Percentiles rank a stretch among this genome's conserved stretches.
These are phyloP conservation scores for Leiothrix lutea DNA, from an alignment of 2,113 vertebrate genomes.

Conservation along the genomic window DNA sequence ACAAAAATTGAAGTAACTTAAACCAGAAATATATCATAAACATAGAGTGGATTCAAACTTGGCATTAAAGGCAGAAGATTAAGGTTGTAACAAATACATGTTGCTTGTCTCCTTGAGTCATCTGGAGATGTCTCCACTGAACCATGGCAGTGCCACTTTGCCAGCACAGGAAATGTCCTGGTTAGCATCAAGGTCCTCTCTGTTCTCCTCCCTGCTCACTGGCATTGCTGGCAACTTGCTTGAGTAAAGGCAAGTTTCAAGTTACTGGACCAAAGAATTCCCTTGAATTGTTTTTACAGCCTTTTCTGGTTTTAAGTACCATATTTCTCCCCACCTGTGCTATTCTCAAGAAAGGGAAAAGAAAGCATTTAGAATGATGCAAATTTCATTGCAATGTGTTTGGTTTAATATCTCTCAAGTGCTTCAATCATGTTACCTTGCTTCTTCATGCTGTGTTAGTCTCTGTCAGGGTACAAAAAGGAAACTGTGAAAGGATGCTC, in stretches of 20 bases:
- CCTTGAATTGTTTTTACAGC: background rate
- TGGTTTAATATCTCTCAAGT: background rate
- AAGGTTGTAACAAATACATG: background rate
- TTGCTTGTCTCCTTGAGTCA: background rate
- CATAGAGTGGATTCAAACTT: background rate
- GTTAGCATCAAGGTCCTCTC: accelerated
- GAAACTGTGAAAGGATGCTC: background rate
- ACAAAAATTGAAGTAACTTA: background rate
- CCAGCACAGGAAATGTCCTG: background rate
- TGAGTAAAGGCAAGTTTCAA: background rate
- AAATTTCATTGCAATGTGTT: background rate
- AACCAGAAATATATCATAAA: background rate
- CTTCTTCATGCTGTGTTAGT: background rate
- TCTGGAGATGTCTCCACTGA: background rate
- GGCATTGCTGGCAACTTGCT: background rate
- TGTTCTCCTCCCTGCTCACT: background rate
- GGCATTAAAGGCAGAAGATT: background rate
- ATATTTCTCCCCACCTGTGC: background rate
- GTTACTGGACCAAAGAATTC: background rate
- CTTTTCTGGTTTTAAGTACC: background rate
- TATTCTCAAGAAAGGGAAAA: background rate
- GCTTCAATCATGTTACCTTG: background rate
- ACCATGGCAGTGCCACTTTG: background rate
- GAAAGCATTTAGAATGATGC: background rate
- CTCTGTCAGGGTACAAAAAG: background rate